Percentiles rank a stretch among this genome's conserved stretches.
Conservation (phyloP, 2,888 invertebrate genomes). For the Sarcophaga caerulescens region DNA sequence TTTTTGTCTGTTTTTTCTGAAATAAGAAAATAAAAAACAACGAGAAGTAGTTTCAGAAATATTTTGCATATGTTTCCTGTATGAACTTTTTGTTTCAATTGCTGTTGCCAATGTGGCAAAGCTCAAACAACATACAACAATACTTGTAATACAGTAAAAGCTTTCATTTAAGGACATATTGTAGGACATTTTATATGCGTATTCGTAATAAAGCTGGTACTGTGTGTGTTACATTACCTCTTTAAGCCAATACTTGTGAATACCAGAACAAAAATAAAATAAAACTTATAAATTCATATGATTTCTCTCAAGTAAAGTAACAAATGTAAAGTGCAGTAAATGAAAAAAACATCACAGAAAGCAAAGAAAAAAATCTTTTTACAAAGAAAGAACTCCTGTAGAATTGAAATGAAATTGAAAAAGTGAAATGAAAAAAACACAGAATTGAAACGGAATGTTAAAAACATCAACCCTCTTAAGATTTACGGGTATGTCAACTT, state of each 20-base stretch:
- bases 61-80: conserved; percentile 67
- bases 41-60: conserved; percentile 35
- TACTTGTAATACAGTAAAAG: conserved; percentile 6
- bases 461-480: conserved; percentile 58
- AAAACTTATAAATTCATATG: conserved; percentile 57
- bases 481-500: conserved; percentile 61
- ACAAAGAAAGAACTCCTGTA: not conserved
- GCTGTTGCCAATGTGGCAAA: conserved; percentile 37
- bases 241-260: conserved; percentile 4
- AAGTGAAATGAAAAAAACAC: not conserved
- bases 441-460: conserved; percentile 21
- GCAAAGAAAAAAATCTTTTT: not conserved
- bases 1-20: not conserved
- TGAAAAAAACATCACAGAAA: conserved; percentile 26
- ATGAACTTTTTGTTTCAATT: conserved; percentile 29
- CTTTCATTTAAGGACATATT: not conserved
- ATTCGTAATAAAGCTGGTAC: not conserved
- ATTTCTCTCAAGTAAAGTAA: conserved; percentile 62
- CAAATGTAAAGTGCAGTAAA: conserved; percentile 50
- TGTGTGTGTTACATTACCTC: not conserved
- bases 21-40: not conserved
- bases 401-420: not conserved
- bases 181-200: not conserved
- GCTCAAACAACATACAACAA: conserved; percentile 35
- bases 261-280: not conserved